phyloP scores from a whole-genome alignment of 2,113 vertebrate genomes.

The Ivindomyrus marchei region DNA sequence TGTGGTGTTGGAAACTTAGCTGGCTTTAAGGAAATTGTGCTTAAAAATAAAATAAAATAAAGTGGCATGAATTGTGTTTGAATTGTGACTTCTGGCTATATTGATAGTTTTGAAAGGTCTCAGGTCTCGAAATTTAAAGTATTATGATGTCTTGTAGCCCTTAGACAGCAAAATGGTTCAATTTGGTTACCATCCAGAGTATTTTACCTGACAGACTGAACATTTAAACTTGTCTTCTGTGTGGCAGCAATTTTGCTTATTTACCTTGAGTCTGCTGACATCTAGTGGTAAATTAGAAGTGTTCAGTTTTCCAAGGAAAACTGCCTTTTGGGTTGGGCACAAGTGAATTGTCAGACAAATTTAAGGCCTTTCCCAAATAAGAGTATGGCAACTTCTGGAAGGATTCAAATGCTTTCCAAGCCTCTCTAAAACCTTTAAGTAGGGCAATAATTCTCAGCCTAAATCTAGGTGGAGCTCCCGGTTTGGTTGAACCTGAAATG shows the following conservation, averaged over 20 bases:
- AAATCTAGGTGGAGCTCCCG: background rate
- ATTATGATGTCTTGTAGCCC: background rate
- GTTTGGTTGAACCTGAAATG: background rate
- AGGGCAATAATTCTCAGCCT: background rate
- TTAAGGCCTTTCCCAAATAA: background rate
- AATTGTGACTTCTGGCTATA: background rate
- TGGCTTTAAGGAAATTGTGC: background rate
- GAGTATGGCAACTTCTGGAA: background rate
- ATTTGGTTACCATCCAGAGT: background rate
- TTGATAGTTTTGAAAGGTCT: background rate
- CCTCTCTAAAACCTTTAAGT: background rate
- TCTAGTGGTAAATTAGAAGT: conserved; percentile 32
- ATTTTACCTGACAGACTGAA: background rate
- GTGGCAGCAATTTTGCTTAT: background rate
- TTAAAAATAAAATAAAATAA: background rate
- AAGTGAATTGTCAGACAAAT: background rate
- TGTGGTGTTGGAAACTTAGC: background rate
- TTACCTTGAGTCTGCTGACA: conserved; percentile 35
- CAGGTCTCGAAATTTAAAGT: background rate
- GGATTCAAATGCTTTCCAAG: background rate
- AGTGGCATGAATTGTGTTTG: background rate
- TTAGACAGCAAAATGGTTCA: background rate
- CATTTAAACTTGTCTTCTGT: background rate
- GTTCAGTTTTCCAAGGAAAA: background rate
- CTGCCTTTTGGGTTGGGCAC: background rate